Evolutionary conservation across 2,113 vertebrate genomes (phyloP), one percentile per base, ranked within the genome.

Genomic region (Platycercus adscitus): DNA sequence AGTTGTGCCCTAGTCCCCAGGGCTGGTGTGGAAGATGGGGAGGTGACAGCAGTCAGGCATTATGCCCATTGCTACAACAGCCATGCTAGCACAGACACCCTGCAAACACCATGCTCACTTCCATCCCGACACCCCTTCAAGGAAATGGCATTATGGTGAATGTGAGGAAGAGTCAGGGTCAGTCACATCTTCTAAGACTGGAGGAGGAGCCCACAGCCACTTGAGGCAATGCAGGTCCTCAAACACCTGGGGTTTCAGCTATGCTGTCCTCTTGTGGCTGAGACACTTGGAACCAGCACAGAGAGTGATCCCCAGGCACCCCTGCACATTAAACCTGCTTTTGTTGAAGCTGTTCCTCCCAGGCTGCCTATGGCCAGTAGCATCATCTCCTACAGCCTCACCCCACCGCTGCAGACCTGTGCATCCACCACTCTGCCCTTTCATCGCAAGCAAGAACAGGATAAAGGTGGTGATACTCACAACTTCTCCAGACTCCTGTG

Each of bases 131-230:
- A 58, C 12, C 2, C 19, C 9, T 2, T 1, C 25, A 28, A 44
- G 15, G 26, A 33, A 49, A 33, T 7, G 4, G 21, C 12, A 7
- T 28, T 4, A 37, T n/a, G 23, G 23, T 35, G 24, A 76, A 64
- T 3, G 7, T 1, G 7, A 65, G 56, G 70, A n/a, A 6, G 26
- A 44, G 17, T 14, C 1, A 1, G 56, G 50, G 46, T 53, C 14
- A 8, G 64, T 6, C 52, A 5, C 12, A 14, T 24, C 49, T 6
- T 17, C 47, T 6, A 17, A n/a, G 25, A 7, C 7, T 0, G 3
- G 60, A 9, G 72, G 70, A 58, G 28, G n/a, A 18, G 97, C 97
- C 97, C 82, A 97, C 95, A 98, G 94, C 96, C 96, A 98, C 86
- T 97, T 94, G 6, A 98, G 94, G n/a, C 33, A 89, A 50, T 46